phyloP scores from a whole-genome alignment of 2,113 vertebrate genomes.

The Trogon surrucura region DNA sequence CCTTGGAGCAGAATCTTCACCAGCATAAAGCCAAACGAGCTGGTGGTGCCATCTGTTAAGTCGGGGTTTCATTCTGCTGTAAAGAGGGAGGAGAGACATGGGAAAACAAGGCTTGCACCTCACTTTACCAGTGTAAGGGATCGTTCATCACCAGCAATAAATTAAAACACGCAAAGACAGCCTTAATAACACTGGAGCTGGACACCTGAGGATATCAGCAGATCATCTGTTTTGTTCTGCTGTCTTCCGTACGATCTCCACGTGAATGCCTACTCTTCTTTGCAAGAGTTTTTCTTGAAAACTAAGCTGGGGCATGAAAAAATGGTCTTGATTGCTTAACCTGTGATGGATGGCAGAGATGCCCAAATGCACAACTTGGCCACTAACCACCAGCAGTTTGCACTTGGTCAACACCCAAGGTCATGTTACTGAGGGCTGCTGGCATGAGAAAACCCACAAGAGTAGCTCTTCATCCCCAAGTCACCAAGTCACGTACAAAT shows the following conservation, averaged over 20 bases:
- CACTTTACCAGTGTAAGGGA: background rate
- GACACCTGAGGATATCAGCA: background rate
- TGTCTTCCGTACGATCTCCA: background rate
- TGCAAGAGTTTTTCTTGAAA: background rate
- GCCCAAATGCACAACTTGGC: background rate
- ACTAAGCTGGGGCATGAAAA: background rate
- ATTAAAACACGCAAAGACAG: background rate
- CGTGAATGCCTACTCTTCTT: background rate
- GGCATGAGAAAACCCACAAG: background rate
- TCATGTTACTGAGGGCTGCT: background rate
- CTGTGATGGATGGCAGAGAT: background rate
- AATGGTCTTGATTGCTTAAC: background rate
- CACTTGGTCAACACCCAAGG: background rate
- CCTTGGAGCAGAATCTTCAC: conserved; percentile 17
- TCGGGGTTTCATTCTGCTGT: background rate
- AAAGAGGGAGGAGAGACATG: background rate
- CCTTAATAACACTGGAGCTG: background rate
- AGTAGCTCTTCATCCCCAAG: background rate
- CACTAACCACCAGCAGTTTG: background rate
- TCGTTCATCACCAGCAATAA: background rate
- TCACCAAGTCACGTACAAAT: background rate
- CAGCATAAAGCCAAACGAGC: background rate
- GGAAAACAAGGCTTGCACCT: background rate
- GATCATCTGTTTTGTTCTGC: background rate
- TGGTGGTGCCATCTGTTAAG: conserved; percentile 41